Percentiles rank a stretch among this genome's conserved stretches.
Evolutionary conservation across 2,797 vertebrate species (phyloP).

Genomic region (Mionectes olivaceus): DNA sequence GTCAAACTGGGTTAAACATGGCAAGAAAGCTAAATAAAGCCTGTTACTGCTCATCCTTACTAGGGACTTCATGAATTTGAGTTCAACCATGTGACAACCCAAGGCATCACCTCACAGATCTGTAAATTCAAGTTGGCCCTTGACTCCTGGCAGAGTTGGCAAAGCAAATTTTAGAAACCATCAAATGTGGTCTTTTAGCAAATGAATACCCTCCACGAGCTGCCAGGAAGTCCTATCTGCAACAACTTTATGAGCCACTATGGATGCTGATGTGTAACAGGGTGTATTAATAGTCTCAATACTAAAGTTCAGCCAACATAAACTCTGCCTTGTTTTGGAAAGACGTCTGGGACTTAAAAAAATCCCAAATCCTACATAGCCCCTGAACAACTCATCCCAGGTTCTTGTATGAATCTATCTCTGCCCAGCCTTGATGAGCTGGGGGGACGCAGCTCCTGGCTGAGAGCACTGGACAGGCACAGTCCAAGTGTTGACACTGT

Average conservation of each 20-base stretch:
- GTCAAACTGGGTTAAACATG: neutral
- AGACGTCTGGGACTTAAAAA: neutral
- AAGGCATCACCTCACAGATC: neutral
- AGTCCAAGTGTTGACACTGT: neutral
- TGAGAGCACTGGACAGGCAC: neutral
- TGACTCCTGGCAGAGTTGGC: neutral
- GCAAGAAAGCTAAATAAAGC: neutral
- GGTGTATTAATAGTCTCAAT: neutral
- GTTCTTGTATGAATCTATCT: neutral
- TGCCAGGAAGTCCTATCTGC: neutral
- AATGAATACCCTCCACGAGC: neutral
- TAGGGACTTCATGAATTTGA: neutral
- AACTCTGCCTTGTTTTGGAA: slow-evolving; percentile 9
- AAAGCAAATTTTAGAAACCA: slow-evolving; percentile 10
- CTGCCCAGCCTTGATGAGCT: neutral
- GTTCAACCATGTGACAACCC: neutral
- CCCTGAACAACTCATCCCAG: neutral
- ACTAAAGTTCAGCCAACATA: neutral
- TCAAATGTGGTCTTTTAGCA: neutral
- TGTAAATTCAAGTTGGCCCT: neutral
- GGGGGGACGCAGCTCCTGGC: neutral
- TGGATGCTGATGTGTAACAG: neutral
- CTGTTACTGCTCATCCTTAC: neutral
- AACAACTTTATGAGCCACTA: neutral
- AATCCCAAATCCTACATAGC: neutral